Conservation (phyloP, 1,140 invertebrate species). For the Leptoteleia sp. region DNA sequence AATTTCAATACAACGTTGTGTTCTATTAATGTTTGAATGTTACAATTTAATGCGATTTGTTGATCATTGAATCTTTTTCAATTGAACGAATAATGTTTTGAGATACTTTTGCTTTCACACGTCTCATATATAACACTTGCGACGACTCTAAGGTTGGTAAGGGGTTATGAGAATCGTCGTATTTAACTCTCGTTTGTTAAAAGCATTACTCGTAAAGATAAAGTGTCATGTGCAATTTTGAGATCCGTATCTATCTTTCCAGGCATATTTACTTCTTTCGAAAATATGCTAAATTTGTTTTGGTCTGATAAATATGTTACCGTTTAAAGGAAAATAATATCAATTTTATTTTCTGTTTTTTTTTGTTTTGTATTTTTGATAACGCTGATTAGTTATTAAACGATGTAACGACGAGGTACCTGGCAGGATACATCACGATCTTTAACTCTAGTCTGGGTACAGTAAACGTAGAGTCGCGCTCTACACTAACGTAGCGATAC, state of each 20-base stretch:
- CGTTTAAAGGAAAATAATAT: not conserved
- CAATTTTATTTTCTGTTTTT: not conserved
- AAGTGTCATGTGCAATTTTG: constrained; percentile 54
- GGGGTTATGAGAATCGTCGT: constrained; percentile 1
- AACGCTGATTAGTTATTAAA: constrained; percentile 29
- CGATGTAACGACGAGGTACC: constrained; percentile 42
- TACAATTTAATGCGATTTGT: too few relatives aligned
- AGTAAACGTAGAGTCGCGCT: constrained; percentile 47
- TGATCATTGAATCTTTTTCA: too few relatives aligned
- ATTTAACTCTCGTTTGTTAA: constrained; percentile 15
- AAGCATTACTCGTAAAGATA: constrained; percentile 12
- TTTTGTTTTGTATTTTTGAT: constrained; percentile 26
- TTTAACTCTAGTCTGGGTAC: constrained; percentile 62
- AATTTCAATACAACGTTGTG: too few relatives aligned
- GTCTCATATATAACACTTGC: constrained; percentile 1
- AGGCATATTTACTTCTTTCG: constrained; percentile 27
- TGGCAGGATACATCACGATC: constrained; percentile 60
- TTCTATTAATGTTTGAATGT: too few relatives aligned
- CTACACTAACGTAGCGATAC: constrained; percentile 43
- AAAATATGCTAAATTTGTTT: too few relatives aligned
- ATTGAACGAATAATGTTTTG: constrained; percentile 3
- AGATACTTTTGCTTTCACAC: not conserved
- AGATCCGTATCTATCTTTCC: constrained; percentile 61
- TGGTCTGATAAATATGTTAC: too few relatives aligned
- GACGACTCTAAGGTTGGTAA: constrained; percentile 7